Evolutionary conservation across 2,113 vertebrate species (phyloP), one percentile per base, ranked within the genome.

Genomic region (Uropsilus gracilis): DNA sequence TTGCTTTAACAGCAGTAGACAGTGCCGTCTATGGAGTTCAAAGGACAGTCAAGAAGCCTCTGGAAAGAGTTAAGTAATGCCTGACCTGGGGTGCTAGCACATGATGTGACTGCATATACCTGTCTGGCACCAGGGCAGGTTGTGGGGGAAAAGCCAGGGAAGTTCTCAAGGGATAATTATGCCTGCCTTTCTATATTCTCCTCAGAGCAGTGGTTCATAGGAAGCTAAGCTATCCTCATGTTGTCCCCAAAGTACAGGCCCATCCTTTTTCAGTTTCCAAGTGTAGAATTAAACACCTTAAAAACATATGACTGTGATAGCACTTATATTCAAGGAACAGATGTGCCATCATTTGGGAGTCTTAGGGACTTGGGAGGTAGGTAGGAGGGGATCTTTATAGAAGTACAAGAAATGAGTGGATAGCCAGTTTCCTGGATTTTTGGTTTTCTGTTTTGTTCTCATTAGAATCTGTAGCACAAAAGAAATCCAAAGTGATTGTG

Each of bases 1-100:
- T 99, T 69, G 99, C 99, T 0, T 90, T 99, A 64, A 98, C 99
- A 0, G 98, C 99, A 1, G 46, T 99, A 8, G 99, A 99, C 97
- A 94, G 97, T 0, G 99, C 98, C 46, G 16, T 99, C 30, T 99
- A 99, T 71, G 96, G 96, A 32, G 97, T 99, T 5, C 96, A 98
- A 24, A 97, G 93, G 72, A 97, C 85, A 34, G 95, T 95, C 94
- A 98, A 85, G 83, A 98, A 97, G 86, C 96, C 99, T 0, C 63
- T 99, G 94, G 89, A 98, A 97, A 98, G 95, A 96, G 98, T 98
- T 97, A 97, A 96, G 98, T 90, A 66, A 32, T 34, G 12, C 12
- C 9, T 17, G 34, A 12, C 16, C 18, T 24, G 20, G 48, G 5
- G 48, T 34, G 12, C 39, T 50, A 2, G 9, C 26, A 11, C 14